Conservation (phyloP, 1,140 invertebrate species). For the Metopolophium dirhodum region DNA sequence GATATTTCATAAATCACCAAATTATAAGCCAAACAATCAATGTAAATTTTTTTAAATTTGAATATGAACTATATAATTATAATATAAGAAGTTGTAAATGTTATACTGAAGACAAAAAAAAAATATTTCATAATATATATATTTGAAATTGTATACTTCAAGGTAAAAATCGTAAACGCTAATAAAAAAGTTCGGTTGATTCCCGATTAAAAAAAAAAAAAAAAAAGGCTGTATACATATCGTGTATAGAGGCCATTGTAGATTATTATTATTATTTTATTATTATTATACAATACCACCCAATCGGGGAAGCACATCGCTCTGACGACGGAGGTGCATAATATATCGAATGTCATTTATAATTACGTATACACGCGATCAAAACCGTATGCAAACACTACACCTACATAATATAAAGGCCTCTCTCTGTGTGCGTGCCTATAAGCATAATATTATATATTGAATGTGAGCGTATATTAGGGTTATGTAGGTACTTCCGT, state of each 20-base stretch:
- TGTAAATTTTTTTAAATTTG: not conserved
- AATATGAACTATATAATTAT: too few relatives aligned
- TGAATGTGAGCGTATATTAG: not conserved
- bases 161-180: not conserved
- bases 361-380: conserved; percentile 40
- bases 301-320: conserved; percentile 22
- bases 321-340: not conserved
- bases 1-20: not conserved
- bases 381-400: conserved; percentile 12
- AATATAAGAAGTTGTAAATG: not conserved
- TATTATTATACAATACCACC: conserved; percentile 23
- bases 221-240: not conserved
- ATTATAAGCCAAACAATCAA: not conserved
- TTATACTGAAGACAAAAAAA: not conserved
- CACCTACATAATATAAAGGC: not conserved
- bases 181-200: not conserved
- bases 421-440: not conserved
- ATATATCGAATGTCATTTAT: conserved; percentile 25
- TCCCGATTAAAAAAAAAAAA: conserved; percentile 9
- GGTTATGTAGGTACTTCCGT: not conserved
- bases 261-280: not conserved
- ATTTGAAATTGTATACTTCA: conserved; percentile 3
- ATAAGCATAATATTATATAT: not conserved
- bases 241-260: conserved; percentile 36
- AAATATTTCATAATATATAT: not conserved